phyloP scores from a whole-genome alignment of 2,888 invertebrate species.

The Zhengitettix transpicula region DNA sequence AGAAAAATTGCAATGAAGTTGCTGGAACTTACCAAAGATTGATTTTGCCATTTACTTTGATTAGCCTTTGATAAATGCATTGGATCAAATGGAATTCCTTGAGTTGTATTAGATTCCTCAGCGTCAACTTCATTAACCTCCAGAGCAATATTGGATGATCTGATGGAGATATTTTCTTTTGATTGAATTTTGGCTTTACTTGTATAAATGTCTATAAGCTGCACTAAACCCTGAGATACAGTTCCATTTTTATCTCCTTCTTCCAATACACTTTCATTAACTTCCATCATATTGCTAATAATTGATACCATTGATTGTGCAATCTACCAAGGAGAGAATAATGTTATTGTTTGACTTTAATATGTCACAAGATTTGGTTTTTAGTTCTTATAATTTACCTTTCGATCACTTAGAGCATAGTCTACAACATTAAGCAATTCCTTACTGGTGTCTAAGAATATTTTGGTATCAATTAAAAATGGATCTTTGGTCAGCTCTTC shows the following conservation, averaged over 20 bases:
- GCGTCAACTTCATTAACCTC: conserved; percentile 1
- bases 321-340: conserved; percentile 5
- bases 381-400: neutral
- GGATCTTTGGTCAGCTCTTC: too few relatives aligned
- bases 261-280: conserved; percentile 8
- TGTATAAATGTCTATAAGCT: neutral
- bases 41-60: neutral
- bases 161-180: conserved; percentile 1
- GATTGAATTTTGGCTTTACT: conserved; percentile 1
- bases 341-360: too few relatives aligned
- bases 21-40: neutral
- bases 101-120: neutral
- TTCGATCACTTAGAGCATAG: conserved; percentile 1
- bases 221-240: conserved; percentile 3
- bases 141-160: conserved; percentile 6
- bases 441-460: conserved; percentile 1
- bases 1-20: too few relatives aligned
- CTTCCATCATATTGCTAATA: conserved; percentile 9
- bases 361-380: too few relatives aligned
- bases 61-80: conserved; percentile 1
- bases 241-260: conserved; percentile 3
- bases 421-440: neutral
- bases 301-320: conserved; percentile 7
- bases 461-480: neutral
- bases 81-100: conserved; percentile 4